These are phyloP conservation scores for Ahaetulla prasina DNA, from an alignment of 2,113 vertebrate species.

Conservation along the genomic window DNA sequence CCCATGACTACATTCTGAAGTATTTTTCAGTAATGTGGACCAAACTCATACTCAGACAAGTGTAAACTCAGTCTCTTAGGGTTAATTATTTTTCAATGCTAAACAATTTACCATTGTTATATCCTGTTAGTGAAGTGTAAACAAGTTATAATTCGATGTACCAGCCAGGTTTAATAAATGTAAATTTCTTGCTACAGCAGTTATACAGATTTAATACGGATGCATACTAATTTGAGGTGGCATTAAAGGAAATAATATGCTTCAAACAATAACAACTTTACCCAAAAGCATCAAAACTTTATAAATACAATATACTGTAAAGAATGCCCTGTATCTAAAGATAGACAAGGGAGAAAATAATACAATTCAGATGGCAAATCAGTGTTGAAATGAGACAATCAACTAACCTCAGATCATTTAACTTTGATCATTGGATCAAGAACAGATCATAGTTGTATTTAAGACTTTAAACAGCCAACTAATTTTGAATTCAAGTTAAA, in stretches of 20 bases:
- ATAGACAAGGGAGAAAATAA: not conserved
- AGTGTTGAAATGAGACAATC: not conserved
- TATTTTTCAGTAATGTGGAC: not conserved
- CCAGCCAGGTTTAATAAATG: conserved; percentile 7
- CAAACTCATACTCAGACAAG: not conserved
- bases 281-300: not conserved
- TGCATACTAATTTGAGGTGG: conserved; percentile 11
- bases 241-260: not conserved
- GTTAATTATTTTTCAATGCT: conserved; percentile 26
- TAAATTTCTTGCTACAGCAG: conserved; percentile 8
- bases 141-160: conserved; percentile 17
- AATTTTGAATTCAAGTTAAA: not conserved
- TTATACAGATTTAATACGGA: not conserved
- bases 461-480: not conserved
- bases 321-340: not conserved
- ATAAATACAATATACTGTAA: not conserved
- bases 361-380: not conserved
- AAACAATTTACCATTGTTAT: conserved; percentile 15
- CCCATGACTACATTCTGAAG: not conserved
- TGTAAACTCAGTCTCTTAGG: conserved; percentile 1
- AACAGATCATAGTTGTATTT: not conserved
- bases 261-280: not conserved
- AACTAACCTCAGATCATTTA: not conserved
- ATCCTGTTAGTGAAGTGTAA: conserved; percentile 20
- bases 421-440: not conserved